Conservation (phyloP, 1,140 invertebrate genomes). For the Drosophila elegans region DNA sequence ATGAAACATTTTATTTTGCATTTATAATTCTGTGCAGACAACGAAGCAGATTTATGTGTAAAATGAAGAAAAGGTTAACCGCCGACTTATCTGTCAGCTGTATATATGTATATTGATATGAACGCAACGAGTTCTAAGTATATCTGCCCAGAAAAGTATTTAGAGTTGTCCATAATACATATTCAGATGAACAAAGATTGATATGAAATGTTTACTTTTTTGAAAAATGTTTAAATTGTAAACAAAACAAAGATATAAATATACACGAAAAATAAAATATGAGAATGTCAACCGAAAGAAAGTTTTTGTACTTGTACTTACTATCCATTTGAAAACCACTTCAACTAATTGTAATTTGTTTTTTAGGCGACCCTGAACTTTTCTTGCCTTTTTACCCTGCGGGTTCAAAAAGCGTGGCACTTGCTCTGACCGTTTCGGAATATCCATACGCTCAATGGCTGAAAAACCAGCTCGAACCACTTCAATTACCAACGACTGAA, state of each 20-base stretch:
- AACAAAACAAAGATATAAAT: constrained; percentile 34
- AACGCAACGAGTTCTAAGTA: constrained; percentile 36
- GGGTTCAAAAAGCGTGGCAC: constrained; percentile 56
- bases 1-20: constrained; percentile 58
- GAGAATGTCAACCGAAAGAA: constrained; percentile 24
- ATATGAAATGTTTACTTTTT: constrained; percentile 72
- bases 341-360: neutral
- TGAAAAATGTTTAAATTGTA: constrained; percentile 63
- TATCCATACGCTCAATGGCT: constrained; percentile 11
- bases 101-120: constrained; percentile 46
- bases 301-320: constrained; percentile 5
- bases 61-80: constrained; percentile 28
- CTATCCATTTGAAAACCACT: neutral
- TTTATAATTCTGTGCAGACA: constrained; percentile 60
- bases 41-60: constrained; percentile 60
- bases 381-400: constrained; percentile 28
- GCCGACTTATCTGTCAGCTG: constrained; percentile 59
- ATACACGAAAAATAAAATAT: constrained; percentile 31
- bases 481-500: constrained; percentile 57
- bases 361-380: constrained; percentile 32
- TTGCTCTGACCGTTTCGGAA: constrained; percentile 32
- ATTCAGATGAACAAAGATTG: constrained; percentile 53
- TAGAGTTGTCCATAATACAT: constrained; percentile 63
- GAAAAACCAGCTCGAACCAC: constrained; percentile 31
- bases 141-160: constrained; percentile 53